phyloP scores from a whole-genome alignment of 1,140 invertebrate genomes.

The Saxidomus purpurata region DNA sequence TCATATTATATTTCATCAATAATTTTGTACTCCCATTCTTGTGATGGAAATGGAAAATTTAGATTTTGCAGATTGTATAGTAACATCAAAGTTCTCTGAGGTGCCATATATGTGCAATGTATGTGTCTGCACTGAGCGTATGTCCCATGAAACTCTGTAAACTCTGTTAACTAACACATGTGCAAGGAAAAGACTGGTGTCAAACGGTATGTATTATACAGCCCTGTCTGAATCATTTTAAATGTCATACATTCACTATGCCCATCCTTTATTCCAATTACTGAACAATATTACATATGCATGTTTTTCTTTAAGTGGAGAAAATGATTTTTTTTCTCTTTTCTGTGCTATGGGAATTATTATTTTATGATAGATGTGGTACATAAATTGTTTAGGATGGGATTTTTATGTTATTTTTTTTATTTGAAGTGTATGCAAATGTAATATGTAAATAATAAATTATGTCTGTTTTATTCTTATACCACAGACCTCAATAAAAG shows the following conservation, averaged over 20 bases:
- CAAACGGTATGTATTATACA: too few relatives aligned
- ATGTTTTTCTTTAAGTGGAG: not conserved
- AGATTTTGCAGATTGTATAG: too few relatives aligned
- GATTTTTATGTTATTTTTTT: not conserved
- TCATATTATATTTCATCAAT: too few relatives aligned
- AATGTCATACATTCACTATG: not conserved
- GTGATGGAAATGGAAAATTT: too few relatives aligned
- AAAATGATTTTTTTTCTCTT: not conserved
- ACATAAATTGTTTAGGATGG: conserved; percentile 27
- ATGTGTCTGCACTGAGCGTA: too few relatives aligned
- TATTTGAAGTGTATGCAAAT: conserved; percentile 41
- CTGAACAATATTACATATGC: not conserved
- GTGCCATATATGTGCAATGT: too few relatives aligned
- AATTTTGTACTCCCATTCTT: too few relatives aligned
- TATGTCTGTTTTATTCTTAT: not conserved
- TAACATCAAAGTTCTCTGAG: too few relatives aligned
- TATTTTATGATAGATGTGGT: conserved; percentile 41
- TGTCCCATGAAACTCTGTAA: too few relatives aligned
- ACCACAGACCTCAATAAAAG: not conserved
- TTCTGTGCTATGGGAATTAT: conserved; percentile 13
- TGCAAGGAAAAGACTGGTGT: too few relatives aligned
- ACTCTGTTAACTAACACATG: too few relatives aligned
- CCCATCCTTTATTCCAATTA: not conserved
- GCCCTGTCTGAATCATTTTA: too few relatives aligned
- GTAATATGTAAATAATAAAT: conserved; percentile 21